Evolutionary conservation across 2,113 vertebrate species (phyloP), one percentile per base, ranked within the genome.

Genomic region (Blennius ocellaris): DNA sequence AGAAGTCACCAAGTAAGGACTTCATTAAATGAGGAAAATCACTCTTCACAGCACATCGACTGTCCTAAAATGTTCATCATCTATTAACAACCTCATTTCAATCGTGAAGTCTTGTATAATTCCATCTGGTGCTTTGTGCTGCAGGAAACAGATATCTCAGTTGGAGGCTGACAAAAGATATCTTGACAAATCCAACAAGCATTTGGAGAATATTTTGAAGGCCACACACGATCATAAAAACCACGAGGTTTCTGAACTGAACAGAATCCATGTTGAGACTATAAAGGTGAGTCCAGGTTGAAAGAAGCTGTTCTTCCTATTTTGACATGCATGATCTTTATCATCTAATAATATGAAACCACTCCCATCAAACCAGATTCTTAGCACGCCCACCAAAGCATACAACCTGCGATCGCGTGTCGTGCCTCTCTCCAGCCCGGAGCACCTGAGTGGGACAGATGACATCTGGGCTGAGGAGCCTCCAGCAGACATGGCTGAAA

Each of bases 161-260:
- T 80, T 96, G 83, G 94, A 97, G 76, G 96, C 95, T 38, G 97
- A 99, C 64, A 95, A 96, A 84, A 95, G 96, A 21, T 97, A 97
- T 84, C 92, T 99, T 59, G 95, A 85, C 11, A 98, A 96, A 80
- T 95, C 96, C 69, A 99, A 98, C 83, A 90, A 87, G 21, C 96
- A 97, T 84, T 94, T 99, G 65, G 97, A 99, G 89, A 97, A 96
- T 38, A 96, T 99, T 90, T 89, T 99, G 81, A 96, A 98, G 80
- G 97, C 97, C 53, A 98, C 95, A 15, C 96, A 97, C 73, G 93
- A 94, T 30, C 94, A 94, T 85, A 97, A 95, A 78, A 94, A 96
- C 12, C 93, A 86, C 45, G 97, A 97, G 84, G 94, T 98, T 10
- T 97, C 94, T 51, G 96, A 98, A 57, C 89, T 99, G 30, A 97